Conservation (phyloP, 1,140 invertebrate species). For the Panulirus ornatus region DNA sequence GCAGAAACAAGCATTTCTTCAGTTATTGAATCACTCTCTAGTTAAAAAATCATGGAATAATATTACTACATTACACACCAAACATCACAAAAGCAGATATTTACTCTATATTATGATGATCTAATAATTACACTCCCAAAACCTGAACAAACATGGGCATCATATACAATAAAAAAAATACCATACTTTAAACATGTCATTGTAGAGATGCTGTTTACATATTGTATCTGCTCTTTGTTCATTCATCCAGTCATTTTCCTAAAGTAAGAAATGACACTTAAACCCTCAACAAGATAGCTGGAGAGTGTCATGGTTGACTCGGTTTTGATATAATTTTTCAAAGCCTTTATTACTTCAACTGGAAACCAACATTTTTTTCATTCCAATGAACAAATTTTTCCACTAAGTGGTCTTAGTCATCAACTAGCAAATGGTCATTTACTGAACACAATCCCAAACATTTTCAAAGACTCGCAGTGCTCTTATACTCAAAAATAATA, state of each 20-base stretch:
- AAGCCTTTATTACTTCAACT: not conserved
- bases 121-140: not conserved
- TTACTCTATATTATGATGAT: not conserved
- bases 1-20: too few species aligned
- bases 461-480: not conserved
- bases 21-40: too few species aligned
- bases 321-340: not conserved
- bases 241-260: not conserved
- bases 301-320: not conserved
- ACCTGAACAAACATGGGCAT: not conserved
- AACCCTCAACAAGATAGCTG: not conserved
- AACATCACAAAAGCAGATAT: not conserved
- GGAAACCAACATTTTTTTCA: not conserved
- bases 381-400: not conserved
- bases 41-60: not conserved
- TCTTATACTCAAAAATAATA: not conserved
- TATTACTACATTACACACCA: not conserved
- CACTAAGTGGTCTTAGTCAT: not conserved
- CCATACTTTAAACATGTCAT: not conserved
- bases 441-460: not conserved
- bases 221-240: not conserved
- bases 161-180: constrained; percentile 14
- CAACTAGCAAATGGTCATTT: not conserved
- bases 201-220: not conserved
- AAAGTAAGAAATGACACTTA: not conserved